These are phyloP conservation scores for Euwallacea fornicatus DNA, from an alignment of 1,140 invertebrate genomes.

Conservation along the genomic window DNA sequence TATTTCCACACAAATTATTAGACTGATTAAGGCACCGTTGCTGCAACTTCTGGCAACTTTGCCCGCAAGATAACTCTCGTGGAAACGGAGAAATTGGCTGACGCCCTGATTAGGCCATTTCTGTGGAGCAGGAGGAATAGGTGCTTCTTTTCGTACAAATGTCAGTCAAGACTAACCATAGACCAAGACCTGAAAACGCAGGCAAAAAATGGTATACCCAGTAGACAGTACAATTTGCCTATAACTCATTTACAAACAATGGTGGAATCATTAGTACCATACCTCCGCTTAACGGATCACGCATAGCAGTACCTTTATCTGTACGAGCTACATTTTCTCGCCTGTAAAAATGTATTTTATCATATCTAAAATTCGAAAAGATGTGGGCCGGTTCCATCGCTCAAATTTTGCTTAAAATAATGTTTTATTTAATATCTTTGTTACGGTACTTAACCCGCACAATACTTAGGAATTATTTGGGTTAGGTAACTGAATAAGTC, in stretches of 20 bases:
- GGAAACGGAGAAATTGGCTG: too few relatives aligned
- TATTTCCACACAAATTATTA: too few relatives aligned
- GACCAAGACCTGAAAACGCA: too few relatives aligned
- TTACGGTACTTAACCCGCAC: slow-evolving; percentile 22
- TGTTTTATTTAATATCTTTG: slow-evolving; percentile 9
- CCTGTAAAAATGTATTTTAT: neutral
- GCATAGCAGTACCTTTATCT: neutral
- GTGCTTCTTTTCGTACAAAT: too few relatives aligned
- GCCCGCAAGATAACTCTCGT: too few relatives aligned
- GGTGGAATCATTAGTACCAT: slow-evolving; percentile 12
- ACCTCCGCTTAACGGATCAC: slow-evolving; percentile 18
- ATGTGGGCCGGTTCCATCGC: slow-evolving; percentile 3
- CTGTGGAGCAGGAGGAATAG: too few relatives aligned
- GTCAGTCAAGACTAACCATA: too few relatives aligned
- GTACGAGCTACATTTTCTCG: too few relatives aligned
- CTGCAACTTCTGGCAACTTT: too few relatives aligned
- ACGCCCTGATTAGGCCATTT: too few relatives aligned
- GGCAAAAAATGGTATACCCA: neutral
- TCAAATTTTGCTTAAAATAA: slow-evolving; percentile 3
- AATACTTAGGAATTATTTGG: slow-evolving; percentile 3
- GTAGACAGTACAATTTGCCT: slow-evolving; percentile 24
- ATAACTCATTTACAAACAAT: slow-evolving; percentile 31
- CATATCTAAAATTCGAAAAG: neutral
- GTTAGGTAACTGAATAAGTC: slow-evolving; percentile 21
- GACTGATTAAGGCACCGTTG: too few relatives aligned